These are phyloP conservation scores for Camponotus pennsylvanicus DNA, from an alignment of 1,140 invertebrate species.

Conservation along the genomic window DNA sequence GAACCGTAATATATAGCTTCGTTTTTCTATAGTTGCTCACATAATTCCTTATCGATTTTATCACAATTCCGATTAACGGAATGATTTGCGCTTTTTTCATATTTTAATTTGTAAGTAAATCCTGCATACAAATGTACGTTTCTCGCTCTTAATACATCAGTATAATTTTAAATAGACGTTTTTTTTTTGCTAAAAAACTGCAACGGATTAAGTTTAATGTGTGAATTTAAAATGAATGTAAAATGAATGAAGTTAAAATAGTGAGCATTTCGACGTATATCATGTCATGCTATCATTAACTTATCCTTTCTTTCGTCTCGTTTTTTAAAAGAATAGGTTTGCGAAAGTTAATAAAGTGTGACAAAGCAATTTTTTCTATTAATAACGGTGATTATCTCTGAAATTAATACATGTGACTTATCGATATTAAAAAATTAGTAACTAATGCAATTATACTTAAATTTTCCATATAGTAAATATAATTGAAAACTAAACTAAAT, in stretches of 20 bases:
- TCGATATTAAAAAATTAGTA: neutral
- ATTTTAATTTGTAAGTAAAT: too few relatives aligned
- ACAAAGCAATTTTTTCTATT: neutral
- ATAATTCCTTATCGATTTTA: conserved; percentile 3
- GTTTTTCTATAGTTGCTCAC: neutral
- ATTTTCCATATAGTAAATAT: neutral
- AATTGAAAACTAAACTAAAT: neutral
- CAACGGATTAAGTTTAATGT: too few relatives aligned
- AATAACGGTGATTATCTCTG: neutral
- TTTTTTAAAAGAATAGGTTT: conserved; percentile 22
- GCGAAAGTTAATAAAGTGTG: conserved; percentile 12
- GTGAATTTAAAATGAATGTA: too few relatives aligned
- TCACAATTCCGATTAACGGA: neutral
- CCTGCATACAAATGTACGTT: too few relatives aligned
- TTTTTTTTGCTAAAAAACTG: too few relatives aligned
- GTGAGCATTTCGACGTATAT: neutral
- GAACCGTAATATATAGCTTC: neutral
- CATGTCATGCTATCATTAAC: conserved; percentile 35
- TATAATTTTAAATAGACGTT: too few relatives aligned
- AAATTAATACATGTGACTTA: neutral
- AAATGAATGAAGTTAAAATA: too few relatives aligned
- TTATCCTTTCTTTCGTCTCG: neutral
- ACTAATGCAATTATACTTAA: neutral
- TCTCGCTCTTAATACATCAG: too few relatives aligned
- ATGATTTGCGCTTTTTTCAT: too few relatives aligned